Evolutionary conservation across 37 sponge, comb jelly and placozoan genomes (phyloP), one percentile per base, ranked within the genome.

Genomic region (Cladorhizidae sp.): DNA sequence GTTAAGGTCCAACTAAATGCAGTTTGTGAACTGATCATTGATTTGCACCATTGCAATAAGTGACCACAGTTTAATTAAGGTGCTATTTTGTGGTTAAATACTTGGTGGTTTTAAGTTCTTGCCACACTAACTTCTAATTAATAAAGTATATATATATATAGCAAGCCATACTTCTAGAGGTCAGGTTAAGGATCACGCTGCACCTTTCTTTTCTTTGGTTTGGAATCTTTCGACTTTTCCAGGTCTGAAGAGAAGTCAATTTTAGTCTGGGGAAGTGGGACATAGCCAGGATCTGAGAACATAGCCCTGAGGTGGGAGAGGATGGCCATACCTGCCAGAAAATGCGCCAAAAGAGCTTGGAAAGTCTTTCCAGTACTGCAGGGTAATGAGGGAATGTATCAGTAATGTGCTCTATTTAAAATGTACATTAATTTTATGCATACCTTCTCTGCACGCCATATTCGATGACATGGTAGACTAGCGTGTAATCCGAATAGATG

Each of bases 191-290:
- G 38, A 17, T 21, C 6, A 67, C 25, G 64, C 9, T 63, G 64
- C 39, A 33, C 73, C 83, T 72, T 83, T 64, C 80, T 87, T 74
- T 72, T 79, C 68, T 75, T 84, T 57, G 38, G 49, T 33, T 83
- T 62, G 26, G 21, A 64, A 12, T 54, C 39, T 35, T 52, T 75
- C 11, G 63, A 22, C 50, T 67, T 77, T 42, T 89, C 90, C 55
- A 75, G 38, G 72, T 88, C 92, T 31, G 88, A 88, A 25, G 92
- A 87, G 54, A 94, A 94, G 71, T 94, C 94, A 8, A 94, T 75
- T 69, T 94, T 94, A 15, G 79, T 90, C 18, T 38, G 64, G 5
- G 94, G 78, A 62, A 81, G 67, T 6, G 84, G 92, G 61, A 94
- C 94, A 73, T 90, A 87, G 5, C 94, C 94, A 76, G 94, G 94